These are phyloP conservation scores for Andrena dorsata DNA, from an alignment of 2,888 invertebrate genomes.

Conservation along the genomic window DNA sequence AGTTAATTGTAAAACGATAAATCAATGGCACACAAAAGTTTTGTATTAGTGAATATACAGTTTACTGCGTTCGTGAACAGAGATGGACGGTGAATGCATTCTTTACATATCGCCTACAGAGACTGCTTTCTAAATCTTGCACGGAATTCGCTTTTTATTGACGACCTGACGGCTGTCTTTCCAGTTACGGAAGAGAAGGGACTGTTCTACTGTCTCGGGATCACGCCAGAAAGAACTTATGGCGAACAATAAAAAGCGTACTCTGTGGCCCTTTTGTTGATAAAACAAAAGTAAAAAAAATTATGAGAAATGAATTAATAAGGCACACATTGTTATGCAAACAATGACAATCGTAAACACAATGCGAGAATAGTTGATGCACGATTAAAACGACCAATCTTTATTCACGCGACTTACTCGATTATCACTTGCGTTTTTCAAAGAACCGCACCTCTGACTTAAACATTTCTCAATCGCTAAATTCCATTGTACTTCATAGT, in stretches of 20 bases:
- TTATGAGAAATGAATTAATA: conserved; percentile 21
- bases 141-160: conserved; percentile 36
- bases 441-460: background rate
- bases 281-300: conserved; percentile 36
- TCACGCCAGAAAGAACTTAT: background rate
- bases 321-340: conserved; percentile 63
- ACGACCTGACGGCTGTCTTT: background rate
- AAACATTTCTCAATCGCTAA: background rate
- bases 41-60: conserved; percentile 56
- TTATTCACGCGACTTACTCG: background rate
- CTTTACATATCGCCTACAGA: conserved; percentile 45
- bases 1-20: conserved; percentile 53
- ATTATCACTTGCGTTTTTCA: background rate
- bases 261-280: conserved; percentile 26
- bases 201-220: background rate
- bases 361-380: conserved; percentile 66
- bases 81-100: conserved; percentile 38
- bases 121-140: conserved; percentile 3
- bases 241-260: conserved; percentile 33
- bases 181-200: background rate
- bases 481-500: background rate
- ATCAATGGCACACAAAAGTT: conserved; percentile 50
- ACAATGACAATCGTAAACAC: conserved; percentile 58
- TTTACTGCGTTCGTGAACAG: conserved; percentile 47
- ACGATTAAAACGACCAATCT: conserved; percentile 3